Percentiles rank a stretch among this genome's conserved stretches.
phyloP scores from a whole-genome alignment of 2,797 vertebrate species.

The Trichosurus vulpecula region DNA sequence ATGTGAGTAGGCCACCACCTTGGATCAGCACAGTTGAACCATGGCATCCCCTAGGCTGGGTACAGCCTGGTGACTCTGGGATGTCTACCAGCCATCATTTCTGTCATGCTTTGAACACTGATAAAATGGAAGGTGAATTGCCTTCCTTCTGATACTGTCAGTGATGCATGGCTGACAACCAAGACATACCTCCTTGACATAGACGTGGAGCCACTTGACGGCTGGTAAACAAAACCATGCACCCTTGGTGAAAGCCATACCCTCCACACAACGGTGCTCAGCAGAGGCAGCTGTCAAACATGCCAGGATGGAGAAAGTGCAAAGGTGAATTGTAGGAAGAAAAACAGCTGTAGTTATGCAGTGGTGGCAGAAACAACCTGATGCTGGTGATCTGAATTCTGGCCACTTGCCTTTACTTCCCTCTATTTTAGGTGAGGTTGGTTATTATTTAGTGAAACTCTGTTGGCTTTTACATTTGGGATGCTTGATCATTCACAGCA shows the following conservation, averaged over 20 bases:
- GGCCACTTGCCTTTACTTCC: neutral
- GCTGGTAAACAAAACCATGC: neutral
- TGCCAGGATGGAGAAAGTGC: neutral
- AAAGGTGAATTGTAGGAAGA: neutral
- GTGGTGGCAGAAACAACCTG: neutral
- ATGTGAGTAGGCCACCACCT: neutral
- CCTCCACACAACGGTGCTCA: neutral
- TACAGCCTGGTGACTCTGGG: neutral
- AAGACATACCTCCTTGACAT: neutral
- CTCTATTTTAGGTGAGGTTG: neutral
- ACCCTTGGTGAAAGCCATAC: neutral
- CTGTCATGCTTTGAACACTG: neutral
- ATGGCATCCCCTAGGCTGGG: neutral
- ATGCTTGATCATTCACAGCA: neutral
- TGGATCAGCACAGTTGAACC: neutral
- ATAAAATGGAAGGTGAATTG: neutral
- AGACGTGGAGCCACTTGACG: neutral
- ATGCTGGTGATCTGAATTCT: neutral
- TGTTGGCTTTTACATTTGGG: neutral
- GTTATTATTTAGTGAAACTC: neutral
- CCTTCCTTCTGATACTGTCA: neutral
- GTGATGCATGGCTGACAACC: neutral
- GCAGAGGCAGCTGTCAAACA: neutral
- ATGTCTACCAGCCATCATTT: neutral
- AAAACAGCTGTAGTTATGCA: neutral